Conservation (phyloP, 2,113 vertebrate species). For the Amazona guildingii region DNA sequence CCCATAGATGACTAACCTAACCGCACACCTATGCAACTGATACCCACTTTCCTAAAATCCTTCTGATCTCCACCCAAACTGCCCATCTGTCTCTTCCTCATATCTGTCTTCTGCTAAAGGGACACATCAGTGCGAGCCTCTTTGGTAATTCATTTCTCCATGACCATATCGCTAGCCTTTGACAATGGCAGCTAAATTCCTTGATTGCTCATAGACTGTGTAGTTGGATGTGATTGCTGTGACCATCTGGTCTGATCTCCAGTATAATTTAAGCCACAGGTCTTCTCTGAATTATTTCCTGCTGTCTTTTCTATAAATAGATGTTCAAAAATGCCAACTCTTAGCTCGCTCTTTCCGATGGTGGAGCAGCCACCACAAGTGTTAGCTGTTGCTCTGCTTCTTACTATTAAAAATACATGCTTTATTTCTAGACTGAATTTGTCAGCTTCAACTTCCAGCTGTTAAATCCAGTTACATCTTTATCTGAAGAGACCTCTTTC, state of each 20-base stretch:
- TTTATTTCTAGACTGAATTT: conserved; percentile 51
- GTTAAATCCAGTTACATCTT: conserved; percentile 44
- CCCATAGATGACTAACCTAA: fast-evolving
- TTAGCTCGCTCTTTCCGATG: neutral
- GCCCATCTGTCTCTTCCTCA: neutral
- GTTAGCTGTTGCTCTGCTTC: neutral
- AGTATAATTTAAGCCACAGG: conserved; percentile 1
- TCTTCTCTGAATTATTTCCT: conserved; percentile 55
- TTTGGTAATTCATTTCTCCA: neutral
- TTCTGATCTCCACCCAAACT: neutral
- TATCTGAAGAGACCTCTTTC: conserved; percentile 36
- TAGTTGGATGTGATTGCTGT: conserved; percentile 5
- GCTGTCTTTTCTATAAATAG: conserved; percentile 43
- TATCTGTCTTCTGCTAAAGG: neutral
- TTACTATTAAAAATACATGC: conserved; percentile 55
- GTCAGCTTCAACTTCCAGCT: conserved; percentile 53
- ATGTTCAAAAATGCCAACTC: conserved; percentile 29
- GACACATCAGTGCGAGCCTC: fast-evolving
- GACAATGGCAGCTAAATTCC: neutral
- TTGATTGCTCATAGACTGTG: conserved; percentile 27
- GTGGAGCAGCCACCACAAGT: conserved; percentile 7
- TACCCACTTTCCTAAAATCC: neutral
- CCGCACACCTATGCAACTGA: neutral
- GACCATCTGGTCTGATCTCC: conserved; percentile 42
- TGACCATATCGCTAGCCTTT: neutral